These are phyloP conservation scores for Neostethus bicornis DNA, from an alignment of 2,797 vertebrate species.

Conservation along the genomic window DNA sequence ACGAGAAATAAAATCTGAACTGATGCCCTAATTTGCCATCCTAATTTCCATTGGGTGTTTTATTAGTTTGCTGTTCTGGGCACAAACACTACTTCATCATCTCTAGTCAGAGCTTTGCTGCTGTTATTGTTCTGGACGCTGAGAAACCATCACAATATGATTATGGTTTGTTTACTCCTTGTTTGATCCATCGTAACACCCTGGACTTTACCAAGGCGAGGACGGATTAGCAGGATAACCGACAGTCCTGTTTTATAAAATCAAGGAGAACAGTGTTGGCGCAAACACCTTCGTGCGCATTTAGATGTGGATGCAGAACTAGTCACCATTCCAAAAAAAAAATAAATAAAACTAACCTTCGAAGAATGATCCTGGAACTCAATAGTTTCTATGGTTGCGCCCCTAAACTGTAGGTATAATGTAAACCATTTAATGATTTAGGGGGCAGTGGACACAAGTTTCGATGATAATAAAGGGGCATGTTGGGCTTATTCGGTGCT, in stretches of 20 bases:
- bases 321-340: slow-evolving; percentile 12
- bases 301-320: slow-evolving; percentile 3
- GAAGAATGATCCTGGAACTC: slow-evolving; percentile 11
- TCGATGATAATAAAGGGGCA: slow-evolving; percentile 15
- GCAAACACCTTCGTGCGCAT: slow-evolving; percentile 8
- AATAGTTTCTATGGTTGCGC: not conserved
- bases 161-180: slow-evolving; percentile 49
- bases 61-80: slow-evolving; percentile 10
- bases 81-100: slow-evolving; percentile 20
- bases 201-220: slow-evolving; percentile 32
- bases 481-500: slow-evolving; percentile 8
- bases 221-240: slow-evolving; percentile 15
- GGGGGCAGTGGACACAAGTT: slow-evolving; percentile 1
- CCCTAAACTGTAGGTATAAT: not conserved
- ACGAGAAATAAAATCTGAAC: slow-evolving; percentile 15
- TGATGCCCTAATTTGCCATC: slow-evolving; percentile 8
- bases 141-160: slow-evolving; percentile 39
- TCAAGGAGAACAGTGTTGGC: slow-evolving; percentile 1
- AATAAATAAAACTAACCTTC: not conserved
- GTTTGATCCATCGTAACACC: slow-evolving; percentile 42
- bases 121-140: slow-evolving; percentile 19
- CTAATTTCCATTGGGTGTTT: slow-evolving; percentile 14
- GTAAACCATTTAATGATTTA: slow-evolving; percentile 1
- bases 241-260: not conserved
- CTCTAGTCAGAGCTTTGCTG: slow-evolving; percentile 29